Base-by-base conservation (phyloP, 2,113 vertebrate genomes). In the Sylvilagus bachmani region DNA sequence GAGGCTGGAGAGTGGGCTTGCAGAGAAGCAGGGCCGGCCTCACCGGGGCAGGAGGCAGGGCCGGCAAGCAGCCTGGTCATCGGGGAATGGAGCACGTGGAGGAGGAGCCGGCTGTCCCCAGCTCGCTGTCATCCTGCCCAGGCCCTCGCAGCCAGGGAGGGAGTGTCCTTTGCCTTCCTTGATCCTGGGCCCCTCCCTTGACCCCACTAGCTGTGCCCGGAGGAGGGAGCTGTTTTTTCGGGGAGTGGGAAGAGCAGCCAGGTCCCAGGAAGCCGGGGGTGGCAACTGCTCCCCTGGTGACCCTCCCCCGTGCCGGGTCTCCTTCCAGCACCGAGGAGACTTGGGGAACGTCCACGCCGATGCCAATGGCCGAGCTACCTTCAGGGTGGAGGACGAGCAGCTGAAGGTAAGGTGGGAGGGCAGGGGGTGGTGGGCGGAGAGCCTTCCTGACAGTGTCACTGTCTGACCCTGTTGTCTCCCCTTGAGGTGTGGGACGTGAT, bases 401-500 rank as follows among this genome's bases (percentile, higher is more conserved):
- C 96, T 99, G 21, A 99, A 99, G 99, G 99, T 99, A 95, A 96
- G 93, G 36, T 53, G 66, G 44, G 13, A 38, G n/a, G 58, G 38
- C n/a, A 38, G 58, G 78, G 6, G 87, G 44, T 44, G 44, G 44
- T 44, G 44, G 44, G 44, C 44, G 44, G 44, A 64, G 87, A 14
- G 14, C 33, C 19, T 87, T 86, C 31, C 91, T 58, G 33, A 24
- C 19, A 24, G 94, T n/a, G 33, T 38, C 17, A 13, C 3, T 10
- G 36, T 80, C 86, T 93, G 31, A 97, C 33, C 64, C 74, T 44
- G 0, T 51, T 70, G 17, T 44, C 73, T 36, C 53, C 36, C n/a
- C 44, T 61, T 5, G 86, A 99, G 99, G 99, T 99, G 0, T 99
- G 98, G 98, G 98, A 99, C 21, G 98, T 99, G 96, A 99, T 99